These are phyloP conservation scores for Thryonomys swinderianus DNA, from an alignment of 2,113 vertebrate genomes.

Conservation along the genomic window DNA sequence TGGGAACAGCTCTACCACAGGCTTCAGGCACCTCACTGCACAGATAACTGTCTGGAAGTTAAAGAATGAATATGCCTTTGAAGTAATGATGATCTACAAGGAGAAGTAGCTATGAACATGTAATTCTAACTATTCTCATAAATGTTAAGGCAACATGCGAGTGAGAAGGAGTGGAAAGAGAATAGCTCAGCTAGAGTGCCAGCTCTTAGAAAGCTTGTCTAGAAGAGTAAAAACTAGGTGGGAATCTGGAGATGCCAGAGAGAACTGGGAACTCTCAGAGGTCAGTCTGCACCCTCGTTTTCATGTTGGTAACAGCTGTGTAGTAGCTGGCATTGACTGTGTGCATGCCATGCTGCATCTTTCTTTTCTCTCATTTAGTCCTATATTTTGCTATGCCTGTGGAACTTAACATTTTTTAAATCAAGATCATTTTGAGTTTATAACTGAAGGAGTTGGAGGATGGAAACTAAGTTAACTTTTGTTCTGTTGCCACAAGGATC, in stretches of 20 bases:
- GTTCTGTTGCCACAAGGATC: neutral
- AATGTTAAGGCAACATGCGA: neutral
- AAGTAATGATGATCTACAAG: neutral
- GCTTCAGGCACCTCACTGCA: neutral
- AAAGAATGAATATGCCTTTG: neutral
- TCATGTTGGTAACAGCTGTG: neutral
- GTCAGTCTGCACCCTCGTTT: neutral
- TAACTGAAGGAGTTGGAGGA: neutral
- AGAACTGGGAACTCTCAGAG: neutral
- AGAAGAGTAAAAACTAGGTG: neutral
- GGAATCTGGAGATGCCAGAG: neutral
- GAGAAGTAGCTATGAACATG: neutral
- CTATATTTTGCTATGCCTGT: neutral
- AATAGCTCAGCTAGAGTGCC: neutral
- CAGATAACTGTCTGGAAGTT: neutral
- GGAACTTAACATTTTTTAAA: neutral
- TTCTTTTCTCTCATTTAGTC: neutral
- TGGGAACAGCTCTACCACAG: neutral
- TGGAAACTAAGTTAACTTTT: neutral
- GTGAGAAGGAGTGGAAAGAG: neutral
- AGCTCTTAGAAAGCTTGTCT: neutral
- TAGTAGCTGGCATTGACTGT: neutral
- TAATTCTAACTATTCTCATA: neutral
- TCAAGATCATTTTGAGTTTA: neutral
- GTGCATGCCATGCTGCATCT: fast-evolving